Conservation (phyloP, 2,888 invertebrate species). For the Lochmaea crataegi region DNA sequence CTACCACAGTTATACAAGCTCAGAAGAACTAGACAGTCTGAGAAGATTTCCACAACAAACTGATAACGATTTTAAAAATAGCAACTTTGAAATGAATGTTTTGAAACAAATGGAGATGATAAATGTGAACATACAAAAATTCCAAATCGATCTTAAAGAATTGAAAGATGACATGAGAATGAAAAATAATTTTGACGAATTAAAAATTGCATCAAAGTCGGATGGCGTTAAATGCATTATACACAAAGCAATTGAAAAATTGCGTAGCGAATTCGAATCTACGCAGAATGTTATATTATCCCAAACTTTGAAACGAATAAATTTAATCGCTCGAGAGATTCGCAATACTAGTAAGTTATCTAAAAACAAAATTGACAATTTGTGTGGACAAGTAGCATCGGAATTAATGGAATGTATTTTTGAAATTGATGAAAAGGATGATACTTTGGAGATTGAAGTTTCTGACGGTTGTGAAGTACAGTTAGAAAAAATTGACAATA, state of each 20-base stretch:
- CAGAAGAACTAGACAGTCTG: slow-evolving; percentile 30
- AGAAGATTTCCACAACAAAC: slow-evolving; percentile 4
- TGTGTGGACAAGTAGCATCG: slow-evolving; percentile 26
- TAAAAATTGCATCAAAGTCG: neutral
- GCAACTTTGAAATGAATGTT: slow-evolving; percentile 1
- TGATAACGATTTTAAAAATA: neutral
- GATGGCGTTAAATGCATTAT: slow-evolving; percentile 26
- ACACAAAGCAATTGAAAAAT: slow-evolving; percentile 16
- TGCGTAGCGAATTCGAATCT: slow-evolving; percentile 24
- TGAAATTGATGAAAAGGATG: slow-evolving; percentile 9
- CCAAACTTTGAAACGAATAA: slow-evolving; percentile 16
- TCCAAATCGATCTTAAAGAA: slow-evolving; percentile 20
- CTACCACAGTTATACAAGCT: slow-evolving; percentile 40
- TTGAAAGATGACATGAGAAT: neutral
- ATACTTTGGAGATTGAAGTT: slow-evolving; percentile 3
- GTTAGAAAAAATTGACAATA: neutral
- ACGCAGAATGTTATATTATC: slow-evolving; percentile 11
- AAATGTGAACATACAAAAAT: slow-evolving; percentile 18
- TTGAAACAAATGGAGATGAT: slow-evolving; percentile 31
- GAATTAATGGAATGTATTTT: slow-evolving; percentile 26
- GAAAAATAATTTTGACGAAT: neutral
- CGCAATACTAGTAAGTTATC: slow-evolving; percentile 9
- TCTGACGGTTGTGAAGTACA: slow-evolving; percentile 10
- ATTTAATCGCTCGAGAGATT: slow-evolving; percentile 30
- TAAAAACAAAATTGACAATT: slow-evolving; percentile 13